phyloP scores from a whole-genome alignment of 1,140 invertebrate species.

The Drosophila biarmipes region DNA sequence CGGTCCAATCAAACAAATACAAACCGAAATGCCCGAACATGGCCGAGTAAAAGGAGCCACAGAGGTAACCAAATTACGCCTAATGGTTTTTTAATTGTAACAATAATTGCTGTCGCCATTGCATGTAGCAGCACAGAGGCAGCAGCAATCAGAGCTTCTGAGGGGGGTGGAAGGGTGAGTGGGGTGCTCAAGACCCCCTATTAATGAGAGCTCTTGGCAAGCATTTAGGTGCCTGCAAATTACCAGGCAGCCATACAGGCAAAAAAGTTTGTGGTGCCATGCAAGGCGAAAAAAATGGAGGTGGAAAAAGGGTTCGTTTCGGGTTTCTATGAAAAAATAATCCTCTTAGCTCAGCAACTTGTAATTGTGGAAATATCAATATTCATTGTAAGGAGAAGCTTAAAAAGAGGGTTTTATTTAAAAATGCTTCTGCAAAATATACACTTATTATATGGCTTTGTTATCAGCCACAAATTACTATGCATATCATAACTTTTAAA shows the following conservation, averaged over 20 bases:
- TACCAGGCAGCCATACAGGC: constrained; percentile 37
- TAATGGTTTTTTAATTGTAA: constrained; percentile 84
- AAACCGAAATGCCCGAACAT: not conserved
- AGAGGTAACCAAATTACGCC: constrained; percentile 65
- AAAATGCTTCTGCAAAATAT: no score
- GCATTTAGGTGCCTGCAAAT: constrained; percentile 65
- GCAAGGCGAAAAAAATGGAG: not conserved
- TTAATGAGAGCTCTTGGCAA: constrained; percentile 69
- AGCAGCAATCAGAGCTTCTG: constrained; percentile 34
- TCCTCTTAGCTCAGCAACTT: no score
- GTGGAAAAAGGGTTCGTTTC: not conserved
- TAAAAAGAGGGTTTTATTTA: no score
- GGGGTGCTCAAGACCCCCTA: constrained; percentile 29
- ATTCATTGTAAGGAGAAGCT: no score
- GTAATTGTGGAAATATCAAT: no score
- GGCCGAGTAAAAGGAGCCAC: constrained; percentile 20
- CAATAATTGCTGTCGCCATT: constrained; percentile 82
- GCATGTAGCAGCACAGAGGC: constrained; percentile 34
- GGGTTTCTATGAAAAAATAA: no score
- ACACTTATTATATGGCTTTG: no score
- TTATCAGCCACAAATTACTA: no score
- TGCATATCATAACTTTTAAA: no score
- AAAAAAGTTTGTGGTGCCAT: not conserved
- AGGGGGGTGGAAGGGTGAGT: constrained; percentile 13
- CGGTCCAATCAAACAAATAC: constrained; percentile 52